Percentiles rank a stretch among this genome's conserved stretches.
Evolutionary conservation across 1,140 invertebrate species (phyloP).

Genomic region (Chionoecetes opilio): DNA sequence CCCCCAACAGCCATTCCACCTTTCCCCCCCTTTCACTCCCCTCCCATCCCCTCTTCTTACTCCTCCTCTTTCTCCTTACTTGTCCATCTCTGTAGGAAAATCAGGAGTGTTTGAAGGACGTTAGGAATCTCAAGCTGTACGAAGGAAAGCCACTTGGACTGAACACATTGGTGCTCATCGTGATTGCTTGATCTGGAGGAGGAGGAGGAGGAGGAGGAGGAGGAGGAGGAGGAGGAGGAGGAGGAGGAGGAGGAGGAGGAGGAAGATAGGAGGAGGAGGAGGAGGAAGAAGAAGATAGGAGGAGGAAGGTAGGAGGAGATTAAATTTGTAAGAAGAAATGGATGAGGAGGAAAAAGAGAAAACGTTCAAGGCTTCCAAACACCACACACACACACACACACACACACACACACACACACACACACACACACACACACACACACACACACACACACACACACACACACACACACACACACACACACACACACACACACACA

Average conservation of each 20-base stretch:
- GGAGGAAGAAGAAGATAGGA: neutral
- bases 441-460: neutral
- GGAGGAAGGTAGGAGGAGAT: too few relatives aligned
- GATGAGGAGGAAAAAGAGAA: neutral
- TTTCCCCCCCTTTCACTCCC: too few relatives aligned
- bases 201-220: neutral
- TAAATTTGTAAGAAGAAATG: too few relatives aligned
- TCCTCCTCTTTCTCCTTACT: neutral
- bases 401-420: too few relatives aligned
- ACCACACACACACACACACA: neutral
- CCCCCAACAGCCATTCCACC: too few relatives aligned
- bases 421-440: too few relatives aligned
- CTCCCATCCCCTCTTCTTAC: too few relatives aligned
- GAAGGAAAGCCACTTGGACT: neutral
- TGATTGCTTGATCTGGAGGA: neutral
- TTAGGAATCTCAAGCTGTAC: neutral
- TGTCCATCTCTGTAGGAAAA: neutral
- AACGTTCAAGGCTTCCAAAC: neutral
- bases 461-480: slow-evolving; percentile 27
- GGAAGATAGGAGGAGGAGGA: neutral
- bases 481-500: slow-evolving; percentile 27
- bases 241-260: neutral
- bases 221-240: neutral
- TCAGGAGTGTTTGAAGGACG: neutral
- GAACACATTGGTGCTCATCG: neutral